Base-by-base conservation (phyloP, 2,888 invertebrate genomes). In the Hymenopus coronatus region DNA sequence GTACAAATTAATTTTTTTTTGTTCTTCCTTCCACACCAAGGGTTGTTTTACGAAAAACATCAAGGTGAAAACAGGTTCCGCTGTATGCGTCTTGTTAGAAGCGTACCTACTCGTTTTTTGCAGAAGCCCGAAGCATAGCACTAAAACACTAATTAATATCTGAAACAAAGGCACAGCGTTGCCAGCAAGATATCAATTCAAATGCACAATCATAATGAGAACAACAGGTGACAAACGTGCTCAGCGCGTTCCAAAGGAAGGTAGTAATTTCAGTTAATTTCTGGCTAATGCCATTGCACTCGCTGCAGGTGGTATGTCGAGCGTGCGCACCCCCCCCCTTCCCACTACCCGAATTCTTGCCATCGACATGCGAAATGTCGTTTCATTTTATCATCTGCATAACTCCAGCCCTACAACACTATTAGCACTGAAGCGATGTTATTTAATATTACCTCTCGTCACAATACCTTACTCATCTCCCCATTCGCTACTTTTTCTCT, bases 221-320 rank as follows among this genome's bases (percentile, higher is more conserved):
- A 84, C 84, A 85, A n/a, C 85, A 85, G 85, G 85, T 85, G 85
- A 85, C 85, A 46, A 46, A 46, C 85, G 46, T 85, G 54, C 27
- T 46, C 33, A 27, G 27, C 40, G 28, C n/a, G 85, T n/a, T 46
- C 20, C 85, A 28, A 85, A 85, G 15, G 46, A 85, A 46, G 85
- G 84, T 30, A 40, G 84, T 84, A 33, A 84, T 84, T 84, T 84
- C 6, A 84, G 84, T 84, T 84, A 33, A 84, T 84, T 84, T 46
- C 30, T 84, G 40, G 25, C 84, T 70, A 70, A 70, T 70, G 54
- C 54, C 54, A 70, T 70, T 70, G 54, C 54, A 70, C 54, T 70
- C 54, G 54, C 54, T 70, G 54, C 54, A 70, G 54, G 54, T 70
- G 54, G 54, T 70, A 70, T 70, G 54, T 25, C 54, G 54, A 70